Base-by-base conservation (phyloP, 2,888 invertebrate species). In the Heliconius erato region DNA sequence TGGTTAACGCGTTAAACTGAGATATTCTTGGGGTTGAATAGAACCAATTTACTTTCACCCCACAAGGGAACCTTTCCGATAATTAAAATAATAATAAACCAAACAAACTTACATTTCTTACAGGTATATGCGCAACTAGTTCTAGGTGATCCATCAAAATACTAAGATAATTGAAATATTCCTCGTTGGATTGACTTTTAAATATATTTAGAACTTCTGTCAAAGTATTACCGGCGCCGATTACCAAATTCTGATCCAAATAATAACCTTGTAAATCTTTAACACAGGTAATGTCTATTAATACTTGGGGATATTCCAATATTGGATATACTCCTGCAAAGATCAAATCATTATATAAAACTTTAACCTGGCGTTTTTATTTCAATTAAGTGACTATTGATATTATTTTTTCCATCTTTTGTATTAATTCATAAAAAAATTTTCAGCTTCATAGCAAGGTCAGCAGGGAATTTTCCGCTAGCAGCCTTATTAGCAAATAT, bases 81-180 rank as follows among this genome's bases (percentile, higher is more conserved):
- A 23, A 23, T 54, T 23, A 54, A 54, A 54, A 54, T 6, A 54
- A 54, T 54, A 19, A 23, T 54, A 23, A 54, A 69, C 40, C 14
- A 44, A 76, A 32, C 16, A 32, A 54, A 91, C 96, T 95, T 93
- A 98, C 97, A 92, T 98, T 98, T 93, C 98, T 94, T 2, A 98
- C 97, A 26, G 97, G 97, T 79, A 97, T 96, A 91, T 97, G 97
- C n/a, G 98, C 98, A 12, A 98, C 96, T 77, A 97, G 90, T 88
- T 97, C 96, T 76, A 98, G 92, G 89, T 98, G 98, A 67, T 97
- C 95, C 40, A 96, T 96, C 65, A 98, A 90, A 81, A 96, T 95
- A 19, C 93, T 90, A 74, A 97, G 91, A 90, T 98, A 97, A 12
- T 93, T 91, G 88, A 97, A 98, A 28, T 96, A 96, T 0, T 92